Evolutionary conservation across 1,140 invertebrate genomes (phyloP).

Genomic region (Eupeodes corollae): DNA sequence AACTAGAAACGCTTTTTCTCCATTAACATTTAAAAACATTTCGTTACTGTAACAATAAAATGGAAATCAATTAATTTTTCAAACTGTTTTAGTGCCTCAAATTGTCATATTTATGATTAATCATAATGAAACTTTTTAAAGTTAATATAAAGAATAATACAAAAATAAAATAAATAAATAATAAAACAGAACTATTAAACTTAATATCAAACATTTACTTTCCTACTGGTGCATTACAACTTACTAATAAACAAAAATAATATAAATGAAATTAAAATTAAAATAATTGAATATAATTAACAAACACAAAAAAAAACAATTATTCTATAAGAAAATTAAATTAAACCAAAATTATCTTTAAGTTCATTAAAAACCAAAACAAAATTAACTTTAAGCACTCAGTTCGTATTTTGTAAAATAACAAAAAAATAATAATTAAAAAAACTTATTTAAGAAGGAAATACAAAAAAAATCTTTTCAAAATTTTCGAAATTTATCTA

Average conservation of each 20-base stretch:
- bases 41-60: slow-evolving; percentile 1
- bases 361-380: not conserved
- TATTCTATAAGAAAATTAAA: not conserved
- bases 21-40: not conserved
- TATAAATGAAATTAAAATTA: not conserved
- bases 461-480: no score
- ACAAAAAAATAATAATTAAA: not conserved
- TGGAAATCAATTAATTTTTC: not conserved
- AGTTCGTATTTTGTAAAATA: not conserved
- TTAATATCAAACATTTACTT: not conserved
- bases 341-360: not conserved
- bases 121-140: not conserved
- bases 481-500: slow-evolving; percentile 2
- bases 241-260: not conserved
- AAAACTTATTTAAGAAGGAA: not conserved
- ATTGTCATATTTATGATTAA: not conserved
- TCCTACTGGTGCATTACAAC: not conserved
- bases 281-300: not conserved
- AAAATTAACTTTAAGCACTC: slow-evolving; percentile 1
- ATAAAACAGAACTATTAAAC: not conserved
- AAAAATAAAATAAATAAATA: not conserved
- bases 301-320: not conserved
- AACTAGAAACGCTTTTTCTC: not conserved
- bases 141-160: not conserved
- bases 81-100: not conserved